Percentiles rank a stretch among this genome's conserved stretches.
phyloP scores from a whole-genome alignment of 2,797 vertebrate genomes.

The Macropus fuliginosus region DNA sequence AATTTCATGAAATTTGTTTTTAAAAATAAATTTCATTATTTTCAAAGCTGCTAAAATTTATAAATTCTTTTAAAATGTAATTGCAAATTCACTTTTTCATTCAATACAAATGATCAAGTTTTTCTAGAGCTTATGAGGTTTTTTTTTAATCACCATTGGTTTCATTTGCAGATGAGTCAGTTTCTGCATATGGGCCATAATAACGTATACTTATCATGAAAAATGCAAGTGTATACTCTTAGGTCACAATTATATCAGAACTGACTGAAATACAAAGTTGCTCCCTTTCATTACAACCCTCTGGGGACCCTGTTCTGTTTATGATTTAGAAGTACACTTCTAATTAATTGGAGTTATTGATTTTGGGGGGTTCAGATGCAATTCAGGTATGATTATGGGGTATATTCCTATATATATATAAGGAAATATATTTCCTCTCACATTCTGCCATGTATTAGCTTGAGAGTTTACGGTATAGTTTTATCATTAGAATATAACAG shows the following conservation, averaged over 20 bases:
- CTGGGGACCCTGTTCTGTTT: slow-evolving; percentile 47
- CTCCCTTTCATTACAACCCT: slow-evolving; percentile 13
- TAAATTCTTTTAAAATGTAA: slow-evolving; percentile 15
- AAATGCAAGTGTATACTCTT: neutral
- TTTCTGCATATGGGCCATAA: neutral
- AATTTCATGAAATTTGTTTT: slow-evolving; percentile 24
- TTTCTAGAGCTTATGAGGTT: neutral
- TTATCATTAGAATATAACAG: slow-evolving; percentile 14
- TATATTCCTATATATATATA: neutral
- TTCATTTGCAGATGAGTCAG: neutral
- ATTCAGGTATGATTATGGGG: neutral
- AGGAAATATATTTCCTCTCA: neutral
- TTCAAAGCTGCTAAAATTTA: slow-evolving; percentile 31
- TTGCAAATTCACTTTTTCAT: neutral
- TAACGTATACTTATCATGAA: neutral
- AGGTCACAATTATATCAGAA: slow-evolving; percentile 16
- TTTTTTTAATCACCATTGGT: neutral
- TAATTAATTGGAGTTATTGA: slow-evolving; percentile 64
- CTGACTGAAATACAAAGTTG: neutral
- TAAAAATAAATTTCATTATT: slow-evolving; percentile 29
- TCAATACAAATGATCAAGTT: neutral
- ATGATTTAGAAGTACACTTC: neutral
- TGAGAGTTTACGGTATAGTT: slow-evolving; percentile 27
- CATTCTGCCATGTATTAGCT: neutral
- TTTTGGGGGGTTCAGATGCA: slow-evolving; percentile 65